Evolutionary conservation across 2,888 invertebrate species (phyloP).

Genomic region (Luperina testacea): DNA sequence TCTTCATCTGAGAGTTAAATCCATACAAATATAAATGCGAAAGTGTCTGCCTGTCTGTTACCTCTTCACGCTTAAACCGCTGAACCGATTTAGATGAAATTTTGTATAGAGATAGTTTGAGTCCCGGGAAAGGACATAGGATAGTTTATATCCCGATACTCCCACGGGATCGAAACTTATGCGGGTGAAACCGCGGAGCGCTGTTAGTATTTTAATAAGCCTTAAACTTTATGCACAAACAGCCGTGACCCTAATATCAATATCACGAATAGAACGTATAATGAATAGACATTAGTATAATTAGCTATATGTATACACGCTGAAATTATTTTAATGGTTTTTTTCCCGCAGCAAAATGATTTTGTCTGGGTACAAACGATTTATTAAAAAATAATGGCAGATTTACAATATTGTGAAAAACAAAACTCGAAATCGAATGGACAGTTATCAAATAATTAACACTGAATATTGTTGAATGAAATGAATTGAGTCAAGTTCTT

Average conservation of each 20-base stretch:
- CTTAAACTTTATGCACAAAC: slow-evolving; percentile 38
- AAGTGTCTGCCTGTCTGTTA: no score
- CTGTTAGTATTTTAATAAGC: slow-evolving; percentile 23
- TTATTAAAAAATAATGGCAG: background rate
- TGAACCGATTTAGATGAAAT: no score
- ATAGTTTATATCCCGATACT: no score
- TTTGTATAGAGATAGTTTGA: no score
- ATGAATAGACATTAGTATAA: slow-evolving; percentile 30
- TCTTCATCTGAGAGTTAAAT: slow-evolving; percentile 19
- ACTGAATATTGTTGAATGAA: slow-evolving; percentile 13
- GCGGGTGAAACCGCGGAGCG: no score
- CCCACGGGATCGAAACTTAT: no score
- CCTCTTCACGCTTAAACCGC: no score
- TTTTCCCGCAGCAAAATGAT: no score
- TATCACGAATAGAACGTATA: slow-evolving; percentile 51
- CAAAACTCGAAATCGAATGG: background rate
- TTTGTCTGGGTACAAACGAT: no score
- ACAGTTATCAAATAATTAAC: slow-evolving; percentile 22
- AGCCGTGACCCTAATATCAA: slow-evolving; percentile 61
- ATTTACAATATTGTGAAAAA: background rate
- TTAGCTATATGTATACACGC: slow-evolving; percentile 13
- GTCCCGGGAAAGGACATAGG: no score
- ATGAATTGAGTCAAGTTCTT: background rate
- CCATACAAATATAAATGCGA: no score
- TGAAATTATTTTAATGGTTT: background rate